These are phyloP conservation scores for Lepus americanus DNA, from an alignment of 2,113 vertebrate species.

Conservation along the genomic window DNA sequence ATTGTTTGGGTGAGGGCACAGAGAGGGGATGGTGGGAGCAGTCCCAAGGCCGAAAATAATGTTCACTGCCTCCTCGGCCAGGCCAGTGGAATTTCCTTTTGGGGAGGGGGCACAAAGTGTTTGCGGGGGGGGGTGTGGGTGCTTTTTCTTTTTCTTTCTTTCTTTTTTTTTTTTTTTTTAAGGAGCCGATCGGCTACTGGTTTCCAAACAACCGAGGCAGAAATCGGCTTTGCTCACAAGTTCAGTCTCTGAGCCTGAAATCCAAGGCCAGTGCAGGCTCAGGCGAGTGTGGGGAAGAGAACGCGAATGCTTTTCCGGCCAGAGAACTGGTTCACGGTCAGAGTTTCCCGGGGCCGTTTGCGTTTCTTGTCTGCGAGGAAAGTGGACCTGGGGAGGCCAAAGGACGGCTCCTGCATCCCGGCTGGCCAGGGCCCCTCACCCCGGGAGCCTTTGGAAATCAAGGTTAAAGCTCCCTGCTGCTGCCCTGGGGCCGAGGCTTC, in stretches of 20 bases:
- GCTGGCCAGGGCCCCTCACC: slow-evolving; percentile 22
- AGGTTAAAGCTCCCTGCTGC: slow-evolving; percentile 84
- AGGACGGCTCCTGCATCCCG: slow-evolving; percentile 16
- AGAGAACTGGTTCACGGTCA: slow-evolving; percentile 67
- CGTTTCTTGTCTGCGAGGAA: not conserved
- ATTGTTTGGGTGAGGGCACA: slow-evolving; percentile 86
- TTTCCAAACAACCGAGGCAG: slow-evolving; percentile 38
- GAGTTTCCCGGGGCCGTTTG: slow-evolving; percentile 52
- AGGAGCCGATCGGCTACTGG: slow-evolving; percentile 37
- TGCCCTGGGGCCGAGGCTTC: slow-evolving; percentile 69
- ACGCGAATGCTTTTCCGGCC: not conserved
- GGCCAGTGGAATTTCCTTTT: slow-evolving; percentile 69
- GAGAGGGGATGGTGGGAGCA: slow-evolving; percentile 73
- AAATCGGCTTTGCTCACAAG: slow-evolving; percentile 83
- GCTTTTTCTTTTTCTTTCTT: not conserved
- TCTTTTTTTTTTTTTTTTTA: slow-evolving; percentile 73
- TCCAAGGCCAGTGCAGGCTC: slow-evolving; percentile 71
- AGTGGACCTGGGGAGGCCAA: slow-evolving; percentile 31
- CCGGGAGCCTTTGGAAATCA: slow-evolving; percentile 79
- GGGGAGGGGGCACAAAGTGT: slow-evolving; percentile 62
- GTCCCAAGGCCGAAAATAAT: slow-evolving; percentile 82
- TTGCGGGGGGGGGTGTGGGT: not conserved
- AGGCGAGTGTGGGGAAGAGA: slow-evolving; percentile 36
- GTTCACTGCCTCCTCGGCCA: slow-evolving; percentile 66
- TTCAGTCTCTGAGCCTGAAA: slow-evolving; percentile 78